Percentiles rank a stretch among this genome's conserved stretches.
Evolutionary conservation across 1,140 invertebrate genomes (phyloP).

Genomic region (Lordiphosa clarofinis): DNA sequence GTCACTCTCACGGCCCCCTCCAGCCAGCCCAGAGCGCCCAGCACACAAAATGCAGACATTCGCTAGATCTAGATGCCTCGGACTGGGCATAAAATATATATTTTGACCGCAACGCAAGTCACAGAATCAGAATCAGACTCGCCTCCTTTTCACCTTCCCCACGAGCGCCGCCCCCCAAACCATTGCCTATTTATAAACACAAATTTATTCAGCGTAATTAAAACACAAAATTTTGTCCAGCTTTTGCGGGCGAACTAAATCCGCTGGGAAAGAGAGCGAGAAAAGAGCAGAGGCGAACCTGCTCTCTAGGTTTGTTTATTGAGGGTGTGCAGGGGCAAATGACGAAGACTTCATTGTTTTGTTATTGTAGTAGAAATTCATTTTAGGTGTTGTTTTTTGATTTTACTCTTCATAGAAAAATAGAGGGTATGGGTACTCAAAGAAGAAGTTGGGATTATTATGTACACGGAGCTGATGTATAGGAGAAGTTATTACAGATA

Average conservation of each 20-base stretch:
- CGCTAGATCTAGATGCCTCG: conserved; percentile 68
- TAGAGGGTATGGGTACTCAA: too few species aligned
- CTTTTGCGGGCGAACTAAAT: conserved; percentile 22
- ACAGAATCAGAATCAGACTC: conserved; percentile 16
- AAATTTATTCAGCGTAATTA: conserved; percentile 78
- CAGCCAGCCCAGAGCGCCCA: neutral
- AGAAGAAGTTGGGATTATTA: neutral
- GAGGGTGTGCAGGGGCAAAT: conserved; percentile 4
- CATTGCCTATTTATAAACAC: conserved; percentile 74
- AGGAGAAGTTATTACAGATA: too few species aligned
- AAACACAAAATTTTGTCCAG: conserved; percentile 68
- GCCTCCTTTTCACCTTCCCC: conserved; percentile 6
- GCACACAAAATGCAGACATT: conserved; percentile 62
- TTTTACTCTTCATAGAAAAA: conserved; percentile 17
- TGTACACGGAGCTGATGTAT: too few species aligned
- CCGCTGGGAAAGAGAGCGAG: conserved; percentile 11
- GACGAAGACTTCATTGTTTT: conserved; percentile 58
- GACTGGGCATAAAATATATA: conserved; percentile 67
- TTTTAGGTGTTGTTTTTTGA: conserved; percentile 34
- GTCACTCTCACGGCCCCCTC: conserved; percentile 35
- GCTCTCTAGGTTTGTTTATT: conserved; percentile 19
- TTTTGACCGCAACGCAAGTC: conserved; percentile 64
- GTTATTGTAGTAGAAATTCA: conserved; percentile 47
- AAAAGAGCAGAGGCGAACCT: conserved; percentile 3
- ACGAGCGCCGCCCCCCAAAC: conserved; percentile 15